phyloP scores from a whole-genome alignment of 2,113 vertebrate species.

The Hemibagrus wyckioides region DNA sequence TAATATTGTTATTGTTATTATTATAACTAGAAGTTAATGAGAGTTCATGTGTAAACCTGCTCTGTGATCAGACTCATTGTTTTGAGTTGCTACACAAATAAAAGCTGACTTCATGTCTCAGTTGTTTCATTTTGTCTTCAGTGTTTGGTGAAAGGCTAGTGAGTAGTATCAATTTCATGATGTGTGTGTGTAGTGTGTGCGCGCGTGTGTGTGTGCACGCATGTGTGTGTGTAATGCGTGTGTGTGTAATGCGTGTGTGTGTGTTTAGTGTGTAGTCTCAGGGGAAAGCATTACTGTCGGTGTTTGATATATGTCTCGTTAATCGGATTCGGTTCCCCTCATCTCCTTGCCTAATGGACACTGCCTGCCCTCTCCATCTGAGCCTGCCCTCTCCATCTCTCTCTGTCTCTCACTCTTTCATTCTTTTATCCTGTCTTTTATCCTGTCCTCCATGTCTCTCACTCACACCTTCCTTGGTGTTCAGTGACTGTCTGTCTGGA shows the following conservation, averaged over 20 bases:
- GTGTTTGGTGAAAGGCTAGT: not conserved
- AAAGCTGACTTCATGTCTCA: not conserved
- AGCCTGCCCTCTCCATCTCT: not conserved
- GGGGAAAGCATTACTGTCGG: not conserved
- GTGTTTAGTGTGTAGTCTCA: not conserved
- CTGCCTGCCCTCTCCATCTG: not conserved
- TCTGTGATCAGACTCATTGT: not conserved
- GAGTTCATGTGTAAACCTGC: not conserved
- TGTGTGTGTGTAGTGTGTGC: not conserved
- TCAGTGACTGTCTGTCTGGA: conserved; percentile 14
- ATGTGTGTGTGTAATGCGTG: not conserved
- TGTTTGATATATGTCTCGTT: conserved; percentile 35
- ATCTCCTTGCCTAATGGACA: conserved; percentile 10
- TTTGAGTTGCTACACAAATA: not conserved
- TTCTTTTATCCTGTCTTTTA: not conserved
- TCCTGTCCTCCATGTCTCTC: not conserved
- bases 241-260: not conserved
- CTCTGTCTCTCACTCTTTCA: not conserved
- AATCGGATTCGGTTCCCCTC: conserved; percentile 19
- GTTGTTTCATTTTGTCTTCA: not conserved
- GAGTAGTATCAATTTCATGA: not conserved
- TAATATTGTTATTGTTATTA: not conserved
- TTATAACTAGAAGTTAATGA: not conserved
- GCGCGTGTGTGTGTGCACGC: not conserved
- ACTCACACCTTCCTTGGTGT: conserved; percentile 2